These are phyloP conservation scores for Hirudinaria manillensis DNA, from an alignment of 2,888 invertebrate genomes.

Conservation along the genomic window DNA sequence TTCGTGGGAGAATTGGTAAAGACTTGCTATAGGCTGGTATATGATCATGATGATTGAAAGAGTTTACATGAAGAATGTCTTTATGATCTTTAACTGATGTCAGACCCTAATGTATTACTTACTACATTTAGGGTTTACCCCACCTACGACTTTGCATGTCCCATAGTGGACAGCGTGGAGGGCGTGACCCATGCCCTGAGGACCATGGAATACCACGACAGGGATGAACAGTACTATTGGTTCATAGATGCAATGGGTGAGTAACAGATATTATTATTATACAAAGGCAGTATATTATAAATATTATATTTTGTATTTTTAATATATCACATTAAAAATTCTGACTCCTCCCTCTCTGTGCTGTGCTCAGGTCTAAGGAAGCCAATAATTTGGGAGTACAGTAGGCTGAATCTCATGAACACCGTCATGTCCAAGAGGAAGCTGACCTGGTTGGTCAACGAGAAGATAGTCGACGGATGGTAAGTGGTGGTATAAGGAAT, in stretches of 20 bases:
- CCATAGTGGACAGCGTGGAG: conserved; percentile 94
- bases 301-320: too few species aligned
- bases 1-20: too few species aligned
- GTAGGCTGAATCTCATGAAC: conserved; percentile 92
- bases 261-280: conserved; percentile 23
- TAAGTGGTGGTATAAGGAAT: conserved; percentile 52
- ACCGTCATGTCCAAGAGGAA: conserved; percentile 95
- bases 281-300: not conserved
- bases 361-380: conserved; percentile 60
- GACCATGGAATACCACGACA: conserved; percentile 95
- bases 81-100: too few species aligned
- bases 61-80: too few species aligned
- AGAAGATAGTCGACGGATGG: conserved; percentile 93
- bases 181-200: conserved; percentile 92
- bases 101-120: too few species aligned
- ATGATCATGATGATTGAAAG: too few species aligned
- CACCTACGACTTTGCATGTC: conserved; percentile 99
- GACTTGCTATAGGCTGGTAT: too few species aligned
- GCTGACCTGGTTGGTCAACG: conserved; percentile 92
- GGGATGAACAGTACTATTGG: conserved; percentile 95
- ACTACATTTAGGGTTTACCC: conserved; percentile 85
- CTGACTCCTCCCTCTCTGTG: too few species aligned
- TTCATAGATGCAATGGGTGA: conserved; percentile 53
- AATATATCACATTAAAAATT: too few species aligned
- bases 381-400: conserved; percentile 92